Base-by-base conservation (phyloP, 1,140 invertebrate species). In the Panagrolaimus sp. region DNA sequence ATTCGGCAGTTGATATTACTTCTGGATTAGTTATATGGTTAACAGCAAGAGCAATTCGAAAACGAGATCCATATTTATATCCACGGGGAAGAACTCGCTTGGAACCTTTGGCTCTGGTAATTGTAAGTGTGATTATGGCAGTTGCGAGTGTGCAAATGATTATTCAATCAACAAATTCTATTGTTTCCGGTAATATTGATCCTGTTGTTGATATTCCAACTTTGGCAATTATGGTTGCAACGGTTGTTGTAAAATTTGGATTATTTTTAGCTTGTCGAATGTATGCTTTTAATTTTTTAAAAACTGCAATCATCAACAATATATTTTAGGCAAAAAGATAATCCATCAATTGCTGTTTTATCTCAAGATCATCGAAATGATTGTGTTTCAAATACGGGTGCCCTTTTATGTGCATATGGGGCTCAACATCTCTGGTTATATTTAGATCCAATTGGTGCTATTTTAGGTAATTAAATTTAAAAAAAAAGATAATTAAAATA, bases 351-450 rank as follows among this genome's bases (percentile, higher is more conserved):
- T 0, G 73, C 78, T 26, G 84, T 84, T 10, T 66, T 86, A 44
- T 81, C 84, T 0, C 83, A 80, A 73, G 85, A 86, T 63, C 85
- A 86, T 67, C 74, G 85, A 4, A 86, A 86, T 74, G 85, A 86
- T 69, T 84, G 85, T 24, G 47, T 86, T 17, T 86, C 85, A 12
- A 86, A 86, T 71, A 69, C 78, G 15, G 78, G 84, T 0, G 85
- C 85, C 15, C 68, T 81, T 10, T 17, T 81, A 8, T 83, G 79
- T 48, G 80, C 79, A 3, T 83, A 74, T 68, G 44, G 70, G 1
- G 79, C 72, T 28, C 73, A 80, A 21, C 68, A 72, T 26, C 71
- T 69, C 24, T 80, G 83, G 68, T 67, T 81, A 10, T 86, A 84
- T 74, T 72, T 84, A 17, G 86, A 87, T 74, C 86, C 86, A 1